Percentiles rank a stretch among this genome's conserved stretches.
phyloP scores from a whole-genome alignment of 2,797 vertebrate genomes.

The Labroides dimidiatus region DNA sequence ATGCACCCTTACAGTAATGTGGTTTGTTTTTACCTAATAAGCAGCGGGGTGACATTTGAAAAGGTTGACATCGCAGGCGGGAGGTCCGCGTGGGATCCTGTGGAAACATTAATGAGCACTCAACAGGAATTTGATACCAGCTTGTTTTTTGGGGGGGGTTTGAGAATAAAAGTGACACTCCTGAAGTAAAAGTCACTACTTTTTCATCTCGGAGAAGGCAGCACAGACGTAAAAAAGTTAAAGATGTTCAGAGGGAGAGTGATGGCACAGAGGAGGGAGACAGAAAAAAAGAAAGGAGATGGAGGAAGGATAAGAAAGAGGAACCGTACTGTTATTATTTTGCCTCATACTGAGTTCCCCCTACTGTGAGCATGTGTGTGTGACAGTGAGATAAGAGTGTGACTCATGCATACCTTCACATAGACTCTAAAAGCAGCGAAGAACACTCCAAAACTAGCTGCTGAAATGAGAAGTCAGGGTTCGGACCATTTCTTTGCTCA shows the following conservation, averaged over 20 bases:
- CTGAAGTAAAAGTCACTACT: background rate
- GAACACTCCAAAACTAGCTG: constrained; percentile 6
- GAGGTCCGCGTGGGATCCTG: constrained; percentile 34
- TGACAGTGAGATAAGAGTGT: constrained; percentile 21
- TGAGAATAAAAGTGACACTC: background rate
- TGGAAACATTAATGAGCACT: constrained; percentile 46
- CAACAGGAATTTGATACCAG: constrained; percentile 1
- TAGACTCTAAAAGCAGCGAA: background rate
- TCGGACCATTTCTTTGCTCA: constrained; percentile 11
- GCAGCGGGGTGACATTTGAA: constrained; percentile 62
- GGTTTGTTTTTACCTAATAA: constrained; percentile 56
- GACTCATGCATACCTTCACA: constrained; percentile 49
- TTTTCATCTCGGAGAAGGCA: background rate
- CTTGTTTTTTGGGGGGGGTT: constrained; percentile 18
- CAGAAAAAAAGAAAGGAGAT: constrained; percentile 26
- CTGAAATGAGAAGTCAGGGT: constrained; percentile 13
- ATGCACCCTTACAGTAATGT: constrained; percentile 22
- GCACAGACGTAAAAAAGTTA: background rate
- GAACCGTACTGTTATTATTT: constrained; percentile 39
- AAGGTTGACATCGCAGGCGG: constrained; percentile 63
- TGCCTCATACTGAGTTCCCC: constrained; percentile 43
- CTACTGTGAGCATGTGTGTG: constrained; percentile 29
- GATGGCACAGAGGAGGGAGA: constrained; percentile 2
- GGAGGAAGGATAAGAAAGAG: constrained; percentile 42
- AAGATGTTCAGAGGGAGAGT: background rate